Conservation (phyloP, 2,888 invertebrate genomes). For the Sarcophaga carnaria region DNA sequence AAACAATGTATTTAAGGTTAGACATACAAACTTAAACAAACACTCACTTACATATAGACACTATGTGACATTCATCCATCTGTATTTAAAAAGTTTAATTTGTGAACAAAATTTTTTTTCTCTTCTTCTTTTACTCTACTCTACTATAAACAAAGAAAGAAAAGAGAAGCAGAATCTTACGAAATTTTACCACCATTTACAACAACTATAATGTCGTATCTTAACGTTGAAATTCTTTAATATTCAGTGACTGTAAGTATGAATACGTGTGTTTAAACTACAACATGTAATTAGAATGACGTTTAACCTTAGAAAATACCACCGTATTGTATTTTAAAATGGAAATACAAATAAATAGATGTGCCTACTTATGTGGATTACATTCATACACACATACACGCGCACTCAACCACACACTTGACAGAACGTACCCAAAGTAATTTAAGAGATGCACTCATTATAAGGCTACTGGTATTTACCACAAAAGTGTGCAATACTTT, state of each 20-base stretch:
- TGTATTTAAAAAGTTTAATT: not conserved
- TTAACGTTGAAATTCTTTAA: constrained; percentile 26
- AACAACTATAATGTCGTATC: constrained; percentile 8
- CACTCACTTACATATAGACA: not conserved
- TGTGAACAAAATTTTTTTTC: constrained; percentile 23
- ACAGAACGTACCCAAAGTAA: not conserved
- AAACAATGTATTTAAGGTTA: constrained; percentile 32
- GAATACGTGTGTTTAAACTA: not conserved
- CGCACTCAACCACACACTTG: not conserved
- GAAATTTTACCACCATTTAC: constrained; percentile 42
- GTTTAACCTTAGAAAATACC: constrained; percentile 53
- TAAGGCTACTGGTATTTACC: not conserved
- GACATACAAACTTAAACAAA: constrained; percentile 22
- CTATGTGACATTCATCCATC: not conserved
- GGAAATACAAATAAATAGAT: not conserved
- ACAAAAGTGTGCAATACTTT: not conserved
- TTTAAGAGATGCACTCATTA: not conserved
- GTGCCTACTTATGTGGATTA: not conserved
- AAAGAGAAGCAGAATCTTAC: constrained; percentile 28
- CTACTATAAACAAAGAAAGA: not conserved
- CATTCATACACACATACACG: not conserved
- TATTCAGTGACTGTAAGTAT: not conserved
- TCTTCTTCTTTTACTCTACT: too few relatives aligned
- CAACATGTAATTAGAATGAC: constrained; percentile 43
- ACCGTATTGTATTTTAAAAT: not conserved